Conservation (phyloP, 2,888 invertebrate species). For the Ptychoptera contaminata region DNA sequence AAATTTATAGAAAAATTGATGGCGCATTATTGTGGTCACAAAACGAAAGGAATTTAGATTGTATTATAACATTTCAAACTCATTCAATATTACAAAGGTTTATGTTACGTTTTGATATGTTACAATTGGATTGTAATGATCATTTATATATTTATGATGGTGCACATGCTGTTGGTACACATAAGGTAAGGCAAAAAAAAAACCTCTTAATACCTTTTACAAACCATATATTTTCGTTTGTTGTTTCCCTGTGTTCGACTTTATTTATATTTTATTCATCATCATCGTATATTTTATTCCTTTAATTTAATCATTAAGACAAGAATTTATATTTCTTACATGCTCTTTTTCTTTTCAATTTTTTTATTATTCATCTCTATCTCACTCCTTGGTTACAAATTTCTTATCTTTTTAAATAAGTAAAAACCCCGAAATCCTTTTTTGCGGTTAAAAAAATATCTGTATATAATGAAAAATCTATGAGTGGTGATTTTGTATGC, state of each 20-base stretch:
- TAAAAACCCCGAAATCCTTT: no score
- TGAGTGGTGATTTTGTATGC: no score
- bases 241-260: background rate
- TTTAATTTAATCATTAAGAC: no score
- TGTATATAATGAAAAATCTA: no score
- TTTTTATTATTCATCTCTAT: no score
- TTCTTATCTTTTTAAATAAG: no score
- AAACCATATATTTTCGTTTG: background rate
- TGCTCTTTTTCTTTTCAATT: no score
- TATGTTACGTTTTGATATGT: slow-evolving; percentile 83
- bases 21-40: slow-evolving; percentile 81
- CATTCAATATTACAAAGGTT: slow-evolving; percentile 87
- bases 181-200: slow-evolving; percentile 48
- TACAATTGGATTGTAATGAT: slow-evolving; percentile 87
- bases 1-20: slow-evolving; percentile 79
- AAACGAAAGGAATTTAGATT: slow-evolving; percentile 81
- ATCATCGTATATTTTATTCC: no score
- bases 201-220: background rate
- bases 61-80: slow-evolving; percentile 87
- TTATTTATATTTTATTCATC: background rate
- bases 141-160: slow-evolving; percentile 87
- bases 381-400: no score
- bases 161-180: slow-evolving; percentile 73
- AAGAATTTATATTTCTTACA: no score
- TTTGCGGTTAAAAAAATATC: no score